A percentile compares a stretch with the other conserved stretches of the same genome.
Evolutionary conservation across 2,797 vertebrate genomes (phyloP).

Genomic region (Apogon talboti): DNA sequence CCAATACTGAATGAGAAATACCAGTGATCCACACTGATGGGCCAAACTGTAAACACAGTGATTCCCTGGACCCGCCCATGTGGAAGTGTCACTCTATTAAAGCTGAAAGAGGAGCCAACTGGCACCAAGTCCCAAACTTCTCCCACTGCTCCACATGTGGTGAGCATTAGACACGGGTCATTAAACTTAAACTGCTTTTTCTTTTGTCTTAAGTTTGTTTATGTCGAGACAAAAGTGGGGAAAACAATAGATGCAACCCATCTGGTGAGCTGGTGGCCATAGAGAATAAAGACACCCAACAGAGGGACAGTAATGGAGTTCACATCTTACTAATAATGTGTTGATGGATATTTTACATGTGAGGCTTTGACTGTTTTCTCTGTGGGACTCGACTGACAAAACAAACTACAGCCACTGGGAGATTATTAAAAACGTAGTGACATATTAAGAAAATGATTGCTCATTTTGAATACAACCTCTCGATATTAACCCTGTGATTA

Average conservation of each 20-base stretch:
- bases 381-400: too few species aligned
- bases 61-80: not conserved
- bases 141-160: conserved; percentile 57
- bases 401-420: too few species aligned
- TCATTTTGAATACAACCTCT: too few species aligned
- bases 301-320: conserved; percentile 39
- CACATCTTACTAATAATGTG: conserved; percentile 16
- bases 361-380: too few species aligned
- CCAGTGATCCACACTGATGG: too few species aligned
- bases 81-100: conserved; percentile 6
- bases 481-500: too few species aligned
- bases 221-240: conserved; percentile 45
- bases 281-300: conserved; percentile 27
- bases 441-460: too few species aligned
- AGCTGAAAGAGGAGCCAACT: conserved; percentile 2
- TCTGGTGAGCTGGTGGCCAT: conserved; percentile 47
- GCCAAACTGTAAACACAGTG: conserved; percentile 4
- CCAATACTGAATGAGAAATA: not conserved
- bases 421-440: too few species aligned
- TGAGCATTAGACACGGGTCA: conserved; percentile 64
- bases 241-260: conserved; percentile 64
- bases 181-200: conserved; percentile 63
- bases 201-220: conserved; percentile 73
- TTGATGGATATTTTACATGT: not conserved
- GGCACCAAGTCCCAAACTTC: conserved; percentile 24